A percentile compares a stretch with the other conserved stretches of the same genome.
These are phyloP conservation scores for Charadrius vociferus DNA, from an alignment of 2,113 vertebrate genomes.

Conservation along the genomic window DNA sequence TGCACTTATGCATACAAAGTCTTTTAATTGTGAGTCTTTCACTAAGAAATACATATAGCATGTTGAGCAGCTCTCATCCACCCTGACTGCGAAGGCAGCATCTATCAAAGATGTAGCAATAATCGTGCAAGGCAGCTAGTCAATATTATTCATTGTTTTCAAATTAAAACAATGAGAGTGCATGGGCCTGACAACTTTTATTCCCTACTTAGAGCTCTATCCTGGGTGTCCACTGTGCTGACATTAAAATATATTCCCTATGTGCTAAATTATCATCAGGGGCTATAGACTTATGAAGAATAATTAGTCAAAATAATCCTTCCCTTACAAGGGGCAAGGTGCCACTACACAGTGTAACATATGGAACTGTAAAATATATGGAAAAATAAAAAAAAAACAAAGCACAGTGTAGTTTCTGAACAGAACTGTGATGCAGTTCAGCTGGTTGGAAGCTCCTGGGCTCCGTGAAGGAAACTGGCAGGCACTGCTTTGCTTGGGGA, in stretches of 20 bases:
- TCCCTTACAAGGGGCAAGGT: background rate
- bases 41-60: background rate
- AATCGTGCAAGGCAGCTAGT: background rate
- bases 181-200: background rate
- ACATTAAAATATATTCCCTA: background rate
- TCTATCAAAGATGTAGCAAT: background rate
- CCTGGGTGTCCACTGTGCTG: background rate
- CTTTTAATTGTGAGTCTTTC: background rate
- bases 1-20: background rate
- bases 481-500: background rate
- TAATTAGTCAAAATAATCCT: background rate
- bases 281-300: background rate
- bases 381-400: no score
- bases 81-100: background rate
- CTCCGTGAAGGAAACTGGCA: background rate
- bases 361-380: background rate
- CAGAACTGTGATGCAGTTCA: background rate
- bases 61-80: background rate
- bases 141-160: background rate
- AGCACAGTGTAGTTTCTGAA: background rate
- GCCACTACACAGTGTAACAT: accelerated
- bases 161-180: background rate
- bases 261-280: background rate
- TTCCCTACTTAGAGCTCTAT: background rate
- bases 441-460: background rate